Evolutionary conservation across 2,888 invertebrate species (phyloP).

Genomic region (Microctonus brassicae): DNA sequence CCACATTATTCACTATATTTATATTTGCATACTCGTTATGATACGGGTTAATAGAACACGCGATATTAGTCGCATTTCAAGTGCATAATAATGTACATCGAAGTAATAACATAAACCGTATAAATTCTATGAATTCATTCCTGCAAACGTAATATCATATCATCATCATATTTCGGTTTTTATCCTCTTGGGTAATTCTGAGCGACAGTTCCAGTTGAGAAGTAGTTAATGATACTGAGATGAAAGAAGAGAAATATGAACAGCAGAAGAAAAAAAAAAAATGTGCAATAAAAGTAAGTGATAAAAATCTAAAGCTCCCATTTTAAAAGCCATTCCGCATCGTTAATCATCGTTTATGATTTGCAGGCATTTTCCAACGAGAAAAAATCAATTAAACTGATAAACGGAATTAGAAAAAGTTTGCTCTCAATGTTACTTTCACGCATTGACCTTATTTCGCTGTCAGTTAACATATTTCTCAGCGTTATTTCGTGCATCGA

Average conservation of each 20-base stretch:
- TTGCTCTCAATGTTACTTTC: background rate
- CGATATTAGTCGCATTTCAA: conserved; percentile 40
- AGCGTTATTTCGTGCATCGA: conserved; percentile 10
- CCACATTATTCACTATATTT: conserved; percentile 15
- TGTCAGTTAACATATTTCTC: background rate
- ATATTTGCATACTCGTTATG: conserved; percentile 53
- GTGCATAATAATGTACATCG: conserved; percentile 29
- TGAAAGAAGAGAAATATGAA: background rate
- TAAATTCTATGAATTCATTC: conserved; percentile 31
- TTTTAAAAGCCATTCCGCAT: background rate
- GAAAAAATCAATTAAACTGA: background rate
- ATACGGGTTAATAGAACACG: conserved; percentile 36
- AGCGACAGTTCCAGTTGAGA: background rate
- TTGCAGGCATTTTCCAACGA: background rate
- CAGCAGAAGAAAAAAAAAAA: too few species aligned
- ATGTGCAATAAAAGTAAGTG: background rate
- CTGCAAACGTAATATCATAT: conserved; percentile 9
- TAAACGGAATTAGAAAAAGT: background rate
- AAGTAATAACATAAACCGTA: conserved; percentile 26
- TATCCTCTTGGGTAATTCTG: background rate
- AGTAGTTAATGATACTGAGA: background rate
- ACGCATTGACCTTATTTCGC: conserved; percentile 8
- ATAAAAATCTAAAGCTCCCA: background rate
- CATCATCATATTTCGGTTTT: background rate
- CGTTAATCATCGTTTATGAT: conserved; percentile 13